phyloP scores from a whole-genome alignment of 2,888 invertebrate genomes.

The Lobophora halterata region DNA sequence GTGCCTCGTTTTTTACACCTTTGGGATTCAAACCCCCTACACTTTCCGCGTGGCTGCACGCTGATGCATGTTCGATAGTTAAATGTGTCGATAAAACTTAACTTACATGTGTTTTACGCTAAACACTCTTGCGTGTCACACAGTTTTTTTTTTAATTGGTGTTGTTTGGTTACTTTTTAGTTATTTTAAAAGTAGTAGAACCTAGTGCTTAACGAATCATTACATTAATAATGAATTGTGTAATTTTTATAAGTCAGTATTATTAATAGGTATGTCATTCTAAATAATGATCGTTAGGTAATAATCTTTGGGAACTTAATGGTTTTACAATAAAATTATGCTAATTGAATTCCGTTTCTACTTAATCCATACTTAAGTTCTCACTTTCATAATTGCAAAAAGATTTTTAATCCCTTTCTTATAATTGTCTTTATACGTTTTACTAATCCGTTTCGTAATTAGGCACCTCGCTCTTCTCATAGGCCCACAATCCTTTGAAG shows the following conservation, averaged over 20 bases:
- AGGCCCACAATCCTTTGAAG: constrained; percentile 40
- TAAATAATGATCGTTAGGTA: background rate
- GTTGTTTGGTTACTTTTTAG: background rate
- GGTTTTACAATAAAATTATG: constrained; percentile 11
- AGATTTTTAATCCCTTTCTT: constrained; percentile 48
- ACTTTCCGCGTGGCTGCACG: constrained; percentile 14
- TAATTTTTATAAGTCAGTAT: too few relatives aligned
- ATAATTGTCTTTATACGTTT: constrained; percentile 47
- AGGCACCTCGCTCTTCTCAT: constrained; percentile 41
- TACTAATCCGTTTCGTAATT: constrained; percentile 53
- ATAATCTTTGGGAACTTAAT: constrained; percentile 10
- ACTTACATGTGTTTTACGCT: constrained; percentile 39
- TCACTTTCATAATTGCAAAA: constrained; percentile 41
- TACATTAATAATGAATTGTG: too few relatives aligned
- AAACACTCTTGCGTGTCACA: constrained; percentile 17
- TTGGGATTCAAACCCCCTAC: constrained; percentile 21
- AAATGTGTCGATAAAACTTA: constrained; percentile 49
- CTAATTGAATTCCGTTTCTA: constrained; percentile 14
- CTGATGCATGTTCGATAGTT: constrained; percentile 36
- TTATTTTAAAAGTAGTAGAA: constrained; percentile 6
- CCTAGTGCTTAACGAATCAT: too few relatives aligned
- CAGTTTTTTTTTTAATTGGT: background rate
- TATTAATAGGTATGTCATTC: too few relatives aligned
- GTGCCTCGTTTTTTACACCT: constrained; percentile 11
- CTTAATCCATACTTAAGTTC: constrained; percentile 28